Percentiles rank a stretch among this genome's conserved stretches.
Conservation (phyloP, 2,113 vertebrate species). For the Myrmophylax atrothorax region DNA sequence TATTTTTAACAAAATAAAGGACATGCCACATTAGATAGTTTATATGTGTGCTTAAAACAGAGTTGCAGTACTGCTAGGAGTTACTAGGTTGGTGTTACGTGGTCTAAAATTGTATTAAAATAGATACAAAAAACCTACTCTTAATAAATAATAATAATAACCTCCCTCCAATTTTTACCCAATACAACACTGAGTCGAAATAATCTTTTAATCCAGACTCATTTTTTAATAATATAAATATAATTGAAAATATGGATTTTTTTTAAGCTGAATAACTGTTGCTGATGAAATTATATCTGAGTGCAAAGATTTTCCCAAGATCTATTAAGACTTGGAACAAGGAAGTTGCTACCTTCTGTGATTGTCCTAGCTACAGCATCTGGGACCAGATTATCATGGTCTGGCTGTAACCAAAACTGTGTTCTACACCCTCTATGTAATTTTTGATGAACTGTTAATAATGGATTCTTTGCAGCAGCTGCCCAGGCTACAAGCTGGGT, state of each 20-base stretch:
- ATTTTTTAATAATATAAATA: background rate
- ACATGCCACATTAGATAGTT: background rate
- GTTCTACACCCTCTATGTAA: no score
- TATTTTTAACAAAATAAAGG: background rate
- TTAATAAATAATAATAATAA: background rate
- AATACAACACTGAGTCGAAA: background rate
- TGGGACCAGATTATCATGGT: no score
- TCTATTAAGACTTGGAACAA: background rate
- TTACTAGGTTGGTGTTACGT: background rate
- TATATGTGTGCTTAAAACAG: background rate
- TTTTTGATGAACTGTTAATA: no score
- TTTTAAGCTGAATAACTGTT: background rate
- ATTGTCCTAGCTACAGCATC: no score
- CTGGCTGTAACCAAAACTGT: no score
- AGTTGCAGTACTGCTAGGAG: background rate
- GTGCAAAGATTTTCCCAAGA: background rate
- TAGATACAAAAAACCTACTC: background rate
- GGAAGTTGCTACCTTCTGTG: background rate
- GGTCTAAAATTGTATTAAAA: background rate
- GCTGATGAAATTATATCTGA: background rate
- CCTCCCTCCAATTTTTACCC: background rate
- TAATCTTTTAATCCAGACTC: background rate
- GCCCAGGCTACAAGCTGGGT: no score
- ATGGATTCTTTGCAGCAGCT: no score
- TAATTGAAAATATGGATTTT: background rate